Conservation (phyloP, 2,113 vertebrate species). For the Meles meles region DNA sequence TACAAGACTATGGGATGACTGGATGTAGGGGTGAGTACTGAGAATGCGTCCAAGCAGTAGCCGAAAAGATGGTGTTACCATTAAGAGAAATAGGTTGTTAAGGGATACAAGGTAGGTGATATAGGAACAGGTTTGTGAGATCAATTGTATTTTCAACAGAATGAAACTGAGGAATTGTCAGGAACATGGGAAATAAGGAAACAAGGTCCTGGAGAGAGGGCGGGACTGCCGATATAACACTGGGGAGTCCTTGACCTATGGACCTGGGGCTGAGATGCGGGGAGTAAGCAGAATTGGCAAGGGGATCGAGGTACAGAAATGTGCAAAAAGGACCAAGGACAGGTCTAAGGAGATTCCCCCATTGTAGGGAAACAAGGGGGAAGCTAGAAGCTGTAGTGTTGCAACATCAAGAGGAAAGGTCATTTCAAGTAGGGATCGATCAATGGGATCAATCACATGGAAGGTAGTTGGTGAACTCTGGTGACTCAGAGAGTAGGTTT, state of each 20-base stretch:
- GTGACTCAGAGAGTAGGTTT: neutral
- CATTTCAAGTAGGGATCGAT: neutral
- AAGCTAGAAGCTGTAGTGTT: neutral
- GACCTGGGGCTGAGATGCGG: neutral
- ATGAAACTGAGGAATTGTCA: neutral
- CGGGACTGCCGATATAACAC: neutral
- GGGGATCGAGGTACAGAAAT: neutral
- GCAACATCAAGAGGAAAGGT: neutral
- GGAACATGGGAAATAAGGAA: neutral
- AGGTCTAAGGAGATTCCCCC: neutral
- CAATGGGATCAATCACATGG: fast-evolving
- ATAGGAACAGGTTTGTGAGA: neutral
- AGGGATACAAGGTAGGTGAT: neutral
- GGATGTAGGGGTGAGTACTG: neutral
- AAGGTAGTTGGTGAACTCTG: neutral
- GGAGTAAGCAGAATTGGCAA: neutral
- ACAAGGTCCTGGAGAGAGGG: neutral
- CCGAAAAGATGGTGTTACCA: neutral
- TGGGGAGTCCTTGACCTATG: neutral
- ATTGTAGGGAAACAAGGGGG: neutral
- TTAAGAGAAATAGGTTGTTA: neutral
- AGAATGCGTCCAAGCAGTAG: neutral
- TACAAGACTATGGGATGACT: neutral
- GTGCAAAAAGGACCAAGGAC: neutral
- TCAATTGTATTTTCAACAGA: neutral